A percentile compares a stretch with the other conserved stretches of the same genome.
These are phyloP conservation scores for Sinosuthora webbiana DNA, from an alignment of 2,113 vertebrate genomes.

Conservation along the genomic window DNA sequence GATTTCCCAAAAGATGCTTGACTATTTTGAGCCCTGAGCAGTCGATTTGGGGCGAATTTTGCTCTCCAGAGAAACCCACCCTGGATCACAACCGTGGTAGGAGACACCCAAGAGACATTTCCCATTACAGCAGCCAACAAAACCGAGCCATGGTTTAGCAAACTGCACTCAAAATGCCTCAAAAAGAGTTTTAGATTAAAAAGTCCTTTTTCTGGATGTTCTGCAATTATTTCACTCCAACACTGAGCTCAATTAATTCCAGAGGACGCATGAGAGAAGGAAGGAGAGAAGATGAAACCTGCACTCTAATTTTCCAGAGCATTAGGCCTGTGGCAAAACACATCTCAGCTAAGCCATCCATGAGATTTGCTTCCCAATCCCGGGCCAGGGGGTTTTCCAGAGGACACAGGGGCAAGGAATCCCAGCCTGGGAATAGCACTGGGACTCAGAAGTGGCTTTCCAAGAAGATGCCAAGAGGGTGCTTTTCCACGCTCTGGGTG, in stretches of 20 bases:
- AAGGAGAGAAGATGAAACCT: neutral
- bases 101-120: neutral
- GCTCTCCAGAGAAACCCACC: neutral
- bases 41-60: neutral
- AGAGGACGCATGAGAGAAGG: neutral
- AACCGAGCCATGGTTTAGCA: neutral
- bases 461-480: neutral
- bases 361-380: neutral
- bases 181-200: neutral
- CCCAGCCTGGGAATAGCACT: neutral
- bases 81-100: fast-evolving
- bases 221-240: neutral
- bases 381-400: neutral
- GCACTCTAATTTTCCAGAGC: neutral
- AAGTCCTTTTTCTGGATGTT: neutral
- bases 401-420: neutral
- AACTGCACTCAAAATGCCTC: neutral
- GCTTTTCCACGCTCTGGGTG: neutral
- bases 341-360: neutral
- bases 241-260: neutral
- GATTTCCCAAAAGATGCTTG: neutral
- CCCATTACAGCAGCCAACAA: neutral
- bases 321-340: neutral
- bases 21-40: neutral
- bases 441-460: neutral